phyloP scores from a whole-genome alignment of 1,140 invertebrate species.

The Heliothis subflexa region DNA sequence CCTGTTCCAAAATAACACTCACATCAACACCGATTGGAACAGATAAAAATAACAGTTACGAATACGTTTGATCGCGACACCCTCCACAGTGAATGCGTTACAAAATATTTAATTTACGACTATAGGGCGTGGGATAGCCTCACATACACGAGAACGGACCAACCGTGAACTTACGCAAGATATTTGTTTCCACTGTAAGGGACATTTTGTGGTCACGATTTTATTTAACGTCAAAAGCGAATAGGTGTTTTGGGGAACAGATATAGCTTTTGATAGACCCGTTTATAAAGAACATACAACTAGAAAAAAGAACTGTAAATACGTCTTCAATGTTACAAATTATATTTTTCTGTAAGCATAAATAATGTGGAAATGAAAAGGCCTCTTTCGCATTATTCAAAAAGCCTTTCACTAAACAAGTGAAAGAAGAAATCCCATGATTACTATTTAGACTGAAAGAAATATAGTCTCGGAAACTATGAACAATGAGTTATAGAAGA shows the following conservation, averaged over 20 bases:
- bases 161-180: conserved; percentile 35
- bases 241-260: not conserved
- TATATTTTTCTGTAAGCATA: not conserved
- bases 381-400: not conserved
- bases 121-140: conserved; percentile 23
- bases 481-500: conserved; percentile 27
- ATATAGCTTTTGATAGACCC: no score
- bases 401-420: not conserved
- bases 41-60: not conserved
- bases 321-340: no score
- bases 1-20: not conserved
- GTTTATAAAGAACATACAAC: no score
- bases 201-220: not conserved
- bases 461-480: conserved; percentile 23
- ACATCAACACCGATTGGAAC: not conserved
- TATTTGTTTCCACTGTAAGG: conserved; percentile 21
- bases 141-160: conserved; percentile 3
- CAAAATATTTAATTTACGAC: conserved; percentile 47
- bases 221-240: not conserved
- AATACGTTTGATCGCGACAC: not conserved
- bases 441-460: conserved; percentile 11
- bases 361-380: not conserved
- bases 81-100: conserved; percentile 14
- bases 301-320: no score
- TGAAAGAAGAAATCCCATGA: not conserved